Conservation (phyloP, 2,113 vertebrate species). For the Tamias sibiricus region DNA sequence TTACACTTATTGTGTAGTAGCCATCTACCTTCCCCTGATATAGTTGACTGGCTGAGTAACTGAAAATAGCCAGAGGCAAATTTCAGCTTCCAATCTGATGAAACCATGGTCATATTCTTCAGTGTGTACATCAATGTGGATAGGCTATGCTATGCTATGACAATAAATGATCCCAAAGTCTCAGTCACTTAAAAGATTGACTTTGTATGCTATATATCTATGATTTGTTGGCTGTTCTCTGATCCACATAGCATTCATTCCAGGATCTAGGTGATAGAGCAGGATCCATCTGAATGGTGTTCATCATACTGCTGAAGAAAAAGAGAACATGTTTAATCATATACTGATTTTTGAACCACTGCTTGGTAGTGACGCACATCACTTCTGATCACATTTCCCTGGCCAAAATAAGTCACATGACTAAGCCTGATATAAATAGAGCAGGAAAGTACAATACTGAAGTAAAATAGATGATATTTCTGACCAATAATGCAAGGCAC, state of each 20-base stretch:
- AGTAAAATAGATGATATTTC: background rate
- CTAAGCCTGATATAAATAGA: background rate
- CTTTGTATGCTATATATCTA: background rate
- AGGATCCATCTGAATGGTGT: background rate
- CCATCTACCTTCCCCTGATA: background rate
- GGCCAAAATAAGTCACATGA: background rate
- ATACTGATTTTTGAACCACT: background rate
- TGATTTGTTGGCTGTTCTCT: background rate
- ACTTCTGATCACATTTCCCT: background rate
- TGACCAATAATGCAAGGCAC: background rate
- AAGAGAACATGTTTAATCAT: background rate
- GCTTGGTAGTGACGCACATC: background rate
- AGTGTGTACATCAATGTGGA: background rate
- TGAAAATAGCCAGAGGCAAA: background rate
- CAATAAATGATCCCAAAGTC: background rate
- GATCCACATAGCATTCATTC: background rate
- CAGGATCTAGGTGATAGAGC: background rate
- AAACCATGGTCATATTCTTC: background rate
- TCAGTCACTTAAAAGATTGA: background rate
- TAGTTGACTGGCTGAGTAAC: background rate
- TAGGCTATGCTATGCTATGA: background rate
- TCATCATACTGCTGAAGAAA: background rate
- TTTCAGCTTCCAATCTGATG: background rate
- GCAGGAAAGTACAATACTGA: background rate
- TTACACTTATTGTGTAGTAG: background rate